These are phyloP conservation scores for Mormyrus lacerda DNA, from an alignment of 2,113 vertebrate species.

Conservation along the genomic window DNA sequence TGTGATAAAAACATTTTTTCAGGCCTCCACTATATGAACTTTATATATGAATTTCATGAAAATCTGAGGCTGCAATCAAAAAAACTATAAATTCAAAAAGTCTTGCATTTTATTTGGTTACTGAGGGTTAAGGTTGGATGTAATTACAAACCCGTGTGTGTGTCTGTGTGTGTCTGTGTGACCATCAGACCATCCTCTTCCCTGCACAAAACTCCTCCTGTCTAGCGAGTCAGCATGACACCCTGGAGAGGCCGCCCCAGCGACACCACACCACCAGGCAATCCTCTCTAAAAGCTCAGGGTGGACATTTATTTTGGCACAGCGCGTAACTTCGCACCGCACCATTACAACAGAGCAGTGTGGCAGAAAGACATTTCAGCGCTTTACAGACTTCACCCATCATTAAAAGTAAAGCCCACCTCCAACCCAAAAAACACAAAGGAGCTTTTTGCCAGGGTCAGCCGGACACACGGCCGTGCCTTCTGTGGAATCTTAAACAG, in stretches of 20 bases:
- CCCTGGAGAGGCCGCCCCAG: neutral
- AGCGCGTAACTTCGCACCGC: neutral
- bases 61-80: neutral
- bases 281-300: neutral
- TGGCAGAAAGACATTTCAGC: neutral
- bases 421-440: neutral
- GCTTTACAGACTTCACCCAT: neutral
- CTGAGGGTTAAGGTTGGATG: neutral
- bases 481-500: neutral
- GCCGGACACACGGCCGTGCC: neutral
- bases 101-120: neutral
- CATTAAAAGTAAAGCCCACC: neutral
- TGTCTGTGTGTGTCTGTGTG: neutral
- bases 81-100: neutral
- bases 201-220: neutral
- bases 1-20: neutral
- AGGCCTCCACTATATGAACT: neutral
- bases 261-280: neutral
- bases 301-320: neutral
- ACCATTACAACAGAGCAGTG: neutral
- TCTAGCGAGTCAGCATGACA: neutral
- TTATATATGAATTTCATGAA: neutral
- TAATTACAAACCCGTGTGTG: slow-evolving; percentile 14
- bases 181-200: neutral
- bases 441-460: neutral